Base-by-base conservation (phyloP, 2,797 vertebrate genomes). In the Hypotaenidia philippensis region DNA sequence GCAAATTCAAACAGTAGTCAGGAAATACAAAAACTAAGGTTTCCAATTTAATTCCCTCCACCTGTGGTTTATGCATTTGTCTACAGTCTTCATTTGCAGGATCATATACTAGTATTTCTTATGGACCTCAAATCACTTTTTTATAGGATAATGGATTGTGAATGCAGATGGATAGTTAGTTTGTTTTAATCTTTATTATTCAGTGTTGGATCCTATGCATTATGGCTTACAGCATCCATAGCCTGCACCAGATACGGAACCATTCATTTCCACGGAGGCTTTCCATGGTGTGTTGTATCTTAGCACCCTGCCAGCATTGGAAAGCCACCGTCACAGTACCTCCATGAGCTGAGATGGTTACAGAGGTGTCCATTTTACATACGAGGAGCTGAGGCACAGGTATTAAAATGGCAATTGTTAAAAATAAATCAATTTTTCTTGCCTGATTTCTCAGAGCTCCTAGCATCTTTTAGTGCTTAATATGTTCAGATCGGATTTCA, bases 391-490 rank as follows among this genome's bases (percentile, higher is more conserved):
- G 38, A 92, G 40, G 44, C 32, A 56, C 47, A 60, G 83, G 56
- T 88, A 90, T 93, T 89, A 89, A 92, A 90, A 87, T 77, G 59
- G 34, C 53, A 90, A 76, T 70, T 95, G 63, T 92, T 92, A 92
- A 90, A 95, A 93, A 82, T 44, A 69, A 89, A 85, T 89, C 50
- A 29, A 11, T 89, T 96, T 90, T 94, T 72, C 68, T 52, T 95
- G 83, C 81, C 59, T 82, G 86, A 84, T 84, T 95, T 94, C 74
- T 93, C 29, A 87, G 76, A 90, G 59, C 66, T 90, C 34, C 60
- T 79, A 66, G 44, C 63, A 84, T 76, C 80, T 77, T 88, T 81
- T 82, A 79, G 55, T 14, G 14, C 63, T 69, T 63, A 93, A 5
- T 86, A 57, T 36, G 41, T 91, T 93, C 72, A 78, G 79, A 72